Conservation (phyloP, 2,888 invertebrate species). For the Onchidella celtica region DNA sequence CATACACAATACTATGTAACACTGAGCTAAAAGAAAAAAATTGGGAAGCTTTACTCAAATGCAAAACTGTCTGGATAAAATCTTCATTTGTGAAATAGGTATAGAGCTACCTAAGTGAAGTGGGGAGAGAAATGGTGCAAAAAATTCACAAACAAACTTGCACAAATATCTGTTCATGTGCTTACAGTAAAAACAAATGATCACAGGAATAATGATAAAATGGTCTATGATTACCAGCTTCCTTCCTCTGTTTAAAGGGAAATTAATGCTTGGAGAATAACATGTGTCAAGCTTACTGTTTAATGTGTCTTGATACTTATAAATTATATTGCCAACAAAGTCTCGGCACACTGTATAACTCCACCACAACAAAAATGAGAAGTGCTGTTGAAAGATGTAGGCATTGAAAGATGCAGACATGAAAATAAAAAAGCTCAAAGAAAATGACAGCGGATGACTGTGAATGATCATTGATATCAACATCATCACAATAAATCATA, state of each 20-base stretch:
- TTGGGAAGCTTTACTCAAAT: background rate
- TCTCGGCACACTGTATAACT: background rate
- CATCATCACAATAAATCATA: constrained; percentile 30
- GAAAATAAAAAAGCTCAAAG: background rate
- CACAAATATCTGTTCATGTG: no score
- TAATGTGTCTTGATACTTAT: background rate
- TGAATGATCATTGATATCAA: constrained; percentile 27
- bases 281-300: background rate
- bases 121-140: no score
- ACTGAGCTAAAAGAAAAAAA: background rate
- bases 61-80: background rate
- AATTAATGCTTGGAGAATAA: background rate
- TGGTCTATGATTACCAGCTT: no score
- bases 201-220: background rate
- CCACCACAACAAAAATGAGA: constrained; percentile 11
- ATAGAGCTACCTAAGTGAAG: no score
- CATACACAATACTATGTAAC: background rate
- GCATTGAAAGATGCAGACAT: background rate
- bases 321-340: background rate
- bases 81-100: no score
- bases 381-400: background rate
- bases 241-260: constrained; percentile 13
- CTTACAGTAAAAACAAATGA: no score
- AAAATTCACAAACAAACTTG: no score
- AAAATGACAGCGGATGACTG: background rate